phyloP scores from a whole-genome alignment of 1,140 invertebrate genomes.

The Drosophila kepulauana region DNA sequence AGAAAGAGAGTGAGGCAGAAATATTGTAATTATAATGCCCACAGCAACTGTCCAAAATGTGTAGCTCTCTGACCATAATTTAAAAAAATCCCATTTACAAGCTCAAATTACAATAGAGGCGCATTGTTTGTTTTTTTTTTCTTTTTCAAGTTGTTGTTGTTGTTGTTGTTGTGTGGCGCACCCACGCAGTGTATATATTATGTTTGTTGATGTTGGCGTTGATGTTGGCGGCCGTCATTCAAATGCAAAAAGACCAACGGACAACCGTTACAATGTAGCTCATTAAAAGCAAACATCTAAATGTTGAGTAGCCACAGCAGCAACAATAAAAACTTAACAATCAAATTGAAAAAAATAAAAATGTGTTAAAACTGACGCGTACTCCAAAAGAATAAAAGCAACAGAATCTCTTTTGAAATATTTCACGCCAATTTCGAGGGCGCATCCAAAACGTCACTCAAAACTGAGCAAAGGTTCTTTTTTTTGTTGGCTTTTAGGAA shows the following conservation, averaged over 20 bases:
- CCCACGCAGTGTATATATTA: conserved; percentile 55
- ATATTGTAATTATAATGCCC: conserved; percentile 69
- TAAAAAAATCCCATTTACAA: conserved; percentile 66
- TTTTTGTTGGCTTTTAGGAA: conserved; percentile 2
- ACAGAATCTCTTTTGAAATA: conserved; percentile 54
- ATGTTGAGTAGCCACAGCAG: conserved; percentile 36
- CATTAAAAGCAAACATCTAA: conserved; percentile 55
- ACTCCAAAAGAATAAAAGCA: conserved; percentile 63
- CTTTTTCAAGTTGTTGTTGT: conserved; percentile 11
- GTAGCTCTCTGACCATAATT: conserved; percentile 63
- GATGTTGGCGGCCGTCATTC: conserved; percentile 55
- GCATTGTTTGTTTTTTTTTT: conserved; percentile 49
- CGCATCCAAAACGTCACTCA: conserved; percentile 60
- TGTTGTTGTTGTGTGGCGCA: conserved; percentile 54
- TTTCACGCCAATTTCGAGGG: conserved; percentile 71
- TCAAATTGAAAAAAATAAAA: conserved; percentile 43
- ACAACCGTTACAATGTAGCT: conserved; percentile 77
- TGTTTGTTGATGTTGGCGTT: conserved; percentile 29
- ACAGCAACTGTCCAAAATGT: conserved; percentile 49
- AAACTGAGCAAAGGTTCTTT: background rate
- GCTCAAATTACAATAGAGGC: conserved; percentile 74
- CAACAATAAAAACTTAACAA: conserved; percentile 42
- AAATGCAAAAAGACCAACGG: conserved; percentile 78
- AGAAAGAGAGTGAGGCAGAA: conserved; percentile 1
- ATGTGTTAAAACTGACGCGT: conserved; percentile 72